Evolutionary conservation across 2,113 vertebrate genomes (phyloP), one percentile per base, ranked within the genome.

Genomic region (Ciconia boyciana): DNA sequence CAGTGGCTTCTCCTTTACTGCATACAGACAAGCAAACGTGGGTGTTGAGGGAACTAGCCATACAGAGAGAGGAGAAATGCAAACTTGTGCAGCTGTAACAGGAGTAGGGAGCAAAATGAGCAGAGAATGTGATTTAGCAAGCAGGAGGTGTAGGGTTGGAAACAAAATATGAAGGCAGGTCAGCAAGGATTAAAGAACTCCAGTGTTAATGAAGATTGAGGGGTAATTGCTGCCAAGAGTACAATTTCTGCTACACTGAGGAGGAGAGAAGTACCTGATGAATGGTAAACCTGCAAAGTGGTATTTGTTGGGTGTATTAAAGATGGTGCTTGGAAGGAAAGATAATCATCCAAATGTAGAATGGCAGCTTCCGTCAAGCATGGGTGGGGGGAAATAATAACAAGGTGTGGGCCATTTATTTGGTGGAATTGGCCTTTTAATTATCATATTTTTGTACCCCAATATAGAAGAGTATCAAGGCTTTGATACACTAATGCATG

Each of bases 381-480:
- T 9, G 14, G 16, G 25, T 14, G 25, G 5, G 2, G 1, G 3
- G 1, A 32, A 25, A 20, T 22, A 49, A 46, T 20, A 46, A 39
- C 19, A 82, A 68, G 3, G 7, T 26, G 26, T 14, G 34, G 46
- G 36, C 26, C 32, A n/a, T 72, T 71, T 71, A 19, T 71, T 74
- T 60, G 26, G 24, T 28, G 6, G n/a, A 74, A 75, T 32, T 61
- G 36, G 16, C 24, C 20, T 68, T 77, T 70, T 68, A 66, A 57
- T 72, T 11, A 34, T 20, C 22, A 7, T 41, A 25, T 61, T 43
- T 41, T 58, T 51, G 15, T 88, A 69, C 54, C 49, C 21, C 14
- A 9, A 1, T 46, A 24, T 22, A 32, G 65, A 61, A 74, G 28
- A 61, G 41, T 16, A 14, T 36, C 10, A 26, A 5, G 8, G 11